Evolutionary conservation across 2,113 vertebrate genomes (phyloP), one percentile per base, ranked within the genome.

Genomic region (Paradisaea rubra): DNA sequence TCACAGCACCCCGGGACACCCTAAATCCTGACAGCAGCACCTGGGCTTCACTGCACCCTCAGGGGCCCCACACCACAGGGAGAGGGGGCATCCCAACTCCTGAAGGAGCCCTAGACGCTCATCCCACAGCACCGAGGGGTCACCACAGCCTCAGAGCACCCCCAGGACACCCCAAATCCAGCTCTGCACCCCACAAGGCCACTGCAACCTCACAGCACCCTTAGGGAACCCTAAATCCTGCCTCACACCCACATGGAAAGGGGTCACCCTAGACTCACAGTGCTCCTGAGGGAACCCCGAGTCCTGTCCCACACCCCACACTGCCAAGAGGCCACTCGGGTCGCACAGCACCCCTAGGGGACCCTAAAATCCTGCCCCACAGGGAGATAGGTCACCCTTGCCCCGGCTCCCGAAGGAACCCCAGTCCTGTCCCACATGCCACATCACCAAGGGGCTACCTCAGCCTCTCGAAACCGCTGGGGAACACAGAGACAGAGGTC

Each of bases 261-360:
- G 4, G 60, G 31, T 23, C 66, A 73, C 20, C 20, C 27, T 1
- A 25, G 22, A 20, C 23, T 28, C 52, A 9, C 3, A 9, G 50
- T 0, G 12, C 61, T 56, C 41, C 77, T 24, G 16, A 57, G 39
- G 31, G 23, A 74, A 15, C 3, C 42, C 23, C 13, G 37, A 14
- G 52, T 1, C 13, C 73, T 9, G 63, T 3, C 71, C 23, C 42
- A 13, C 31, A 28, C 4, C 5, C 33, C 39, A 22, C 15, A 39
- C 0, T 9, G 45, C 20, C 37, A 25, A n/a, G 52, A 7, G n/a
- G 24, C 24, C 76, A 37, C 7, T 18, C 4, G 7, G 2, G 13
- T 41, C 65, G 14, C 70, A 28, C n/a, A 12, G 64, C 30, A 39
- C 4, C 68, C 25, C 37, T 4, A 31, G 7, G 65, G 23, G 15